Evolutionary conservation across 2,797 vertebrate species (phyloP).

Genomic region (Emydoidea blandingii): DNA sequence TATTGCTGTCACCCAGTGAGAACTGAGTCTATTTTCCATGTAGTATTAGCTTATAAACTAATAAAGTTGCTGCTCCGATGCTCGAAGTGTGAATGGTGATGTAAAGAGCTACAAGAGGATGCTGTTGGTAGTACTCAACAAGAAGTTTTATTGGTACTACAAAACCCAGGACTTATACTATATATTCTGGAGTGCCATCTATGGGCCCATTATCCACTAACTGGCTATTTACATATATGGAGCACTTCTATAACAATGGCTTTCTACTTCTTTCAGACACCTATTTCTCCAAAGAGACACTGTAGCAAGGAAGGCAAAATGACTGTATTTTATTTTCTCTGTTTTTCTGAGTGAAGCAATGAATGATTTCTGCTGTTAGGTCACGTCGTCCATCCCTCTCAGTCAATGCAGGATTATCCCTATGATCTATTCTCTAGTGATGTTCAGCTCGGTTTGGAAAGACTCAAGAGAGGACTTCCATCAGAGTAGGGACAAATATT

Average conservation of each 20-base stretch:
- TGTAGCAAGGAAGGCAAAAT: background rate
- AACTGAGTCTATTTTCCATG: background rate
- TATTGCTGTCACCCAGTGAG: background rate
- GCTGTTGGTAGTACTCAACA: background rate
- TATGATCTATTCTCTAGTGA: accelerated
- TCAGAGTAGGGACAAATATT: background rate
- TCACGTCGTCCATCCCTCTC: background rate
- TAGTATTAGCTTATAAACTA: background rate
- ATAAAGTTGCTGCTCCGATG: background rate
- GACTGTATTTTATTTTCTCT: background rate
- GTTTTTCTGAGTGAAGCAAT: background rate
- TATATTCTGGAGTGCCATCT: background rate
- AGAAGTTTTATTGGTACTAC: background rate
- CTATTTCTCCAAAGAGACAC: background rate
- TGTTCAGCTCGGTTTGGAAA: background rate
- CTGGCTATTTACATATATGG: background rate
- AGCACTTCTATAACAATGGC: no score
- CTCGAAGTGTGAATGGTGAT: background rate
- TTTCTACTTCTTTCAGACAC: background rate
- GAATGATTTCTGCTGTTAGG: background rate
- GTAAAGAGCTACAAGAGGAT: background rate
- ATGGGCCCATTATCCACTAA: background rate
- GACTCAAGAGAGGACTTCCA: background rate
- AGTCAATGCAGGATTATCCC: accelerated
- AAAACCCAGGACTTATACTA: background rate